Evolutionary conservation across 2,797 vertebrate genomes (phyloP).

Genomic region (Psittacula derbiana): DNA sequence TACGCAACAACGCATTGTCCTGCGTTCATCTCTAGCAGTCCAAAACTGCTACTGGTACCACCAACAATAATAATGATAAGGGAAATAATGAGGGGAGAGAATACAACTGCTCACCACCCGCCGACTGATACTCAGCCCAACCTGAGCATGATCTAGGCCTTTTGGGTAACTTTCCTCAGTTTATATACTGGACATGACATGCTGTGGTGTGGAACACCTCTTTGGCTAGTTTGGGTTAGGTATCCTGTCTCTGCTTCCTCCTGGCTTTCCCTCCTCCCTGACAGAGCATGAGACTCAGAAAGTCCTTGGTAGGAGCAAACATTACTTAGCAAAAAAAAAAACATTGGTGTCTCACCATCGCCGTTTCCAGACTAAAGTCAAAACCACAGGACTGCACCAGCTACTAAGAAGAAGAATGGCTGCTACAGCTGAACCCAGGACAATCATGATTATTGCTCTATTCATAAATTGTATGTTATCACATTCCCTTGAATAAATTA

Average conservation of each 20-base stretch:
- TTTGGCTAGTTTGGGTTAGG: neutral
- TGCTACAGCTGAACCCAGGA: neutral
- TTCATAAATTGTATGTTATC: neutral
- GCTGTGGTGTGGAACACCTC: neutral
- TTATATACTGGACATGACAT: neutral
- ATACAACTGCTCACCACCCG: neutral
- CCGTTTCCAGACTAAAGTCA: neutral
- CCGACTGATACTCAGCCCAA: neutral
- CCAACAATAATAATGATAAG: neutral
- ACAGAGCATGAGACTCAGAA: neutral
- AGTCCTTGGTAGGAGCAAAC: neutral
- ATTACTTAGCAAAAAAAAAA: neutral
- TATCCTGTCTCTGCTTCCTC: neutral
- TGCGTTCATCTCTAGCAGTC: neutral
- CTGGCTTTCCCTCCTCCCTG: neutral
- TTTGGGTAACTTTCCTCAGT: neutral
- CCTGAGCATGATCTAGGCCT: neutral
- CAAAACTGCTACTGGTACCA: neutral
- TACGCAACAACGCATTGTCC: neutral
- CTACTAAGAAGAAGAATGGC: neutral
- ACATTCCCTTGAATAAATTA: neutral
- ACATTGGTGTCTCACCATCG: neutral
- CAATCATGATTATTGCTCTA: neutral
- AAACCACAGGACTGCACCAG: neutral
- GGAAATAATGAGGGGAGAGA: neutral